Percentiles rank a stretch among this genome's conserved stretches.
phyloP scores from a whole-genome alignment of 2,888 invertebrate genomes.

The Pedicia rivosa region DNA sequence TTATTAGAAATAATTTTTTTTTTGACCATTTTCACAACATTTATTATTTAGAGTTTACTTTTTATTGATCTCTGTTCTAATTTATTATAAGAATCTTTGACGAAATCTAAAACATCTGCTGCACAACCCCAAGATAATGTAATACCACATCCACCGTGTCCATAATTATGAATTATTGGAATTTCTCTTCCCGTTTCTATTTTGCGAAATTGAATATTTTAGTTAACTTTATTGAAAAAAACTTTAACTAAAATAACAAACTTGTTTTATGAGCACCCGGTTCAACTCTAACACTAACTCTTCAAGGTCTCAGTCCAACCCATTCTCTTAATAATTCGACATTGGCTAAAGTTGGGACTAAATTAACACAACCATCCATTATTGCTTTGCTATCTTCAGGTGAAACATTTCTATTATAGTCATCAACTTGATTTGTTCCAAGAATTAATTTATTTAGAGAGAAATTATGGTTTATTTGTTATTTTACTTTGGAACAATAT shows the following conservation, averaged over 20 bases:
- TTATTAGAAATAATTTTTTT: no score
- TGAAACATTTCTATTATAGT: constrained; percentile 39
- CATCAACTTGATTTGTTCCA: constrained; percentile 53
- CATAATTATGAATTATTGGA: constrained; percentile 62
- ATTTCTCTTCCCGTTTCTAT: constrained; percentile 24
- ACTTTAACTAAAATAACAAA: no score
- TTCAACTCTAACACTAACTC: constrained; percentile 47
- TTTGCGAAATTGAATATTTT: no score
- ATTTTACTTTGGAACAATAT: constrained; percentile 72
- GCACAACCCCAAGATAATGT: constrained; percentile 73
- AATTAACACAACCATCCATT: constrained; percentile 39
- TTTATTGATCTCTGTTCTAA: no score
- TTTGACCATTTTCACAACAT: no score
- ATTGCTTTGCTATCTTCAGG: constrained; percentile 43
- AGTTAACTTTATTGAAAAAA: no score
- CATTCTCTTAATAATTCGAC: constrained; percentile 40
- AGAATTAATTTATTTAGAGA: constrained; percentile 43
- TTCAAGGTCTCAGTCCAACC: constrained; percentile 60
- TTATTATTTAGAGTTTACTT: no score
- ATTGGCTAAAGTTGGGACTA: constrained; percentile 43
- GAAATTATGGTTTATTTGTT: no score
- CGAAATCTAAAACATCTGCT: constrained; percentile 41
- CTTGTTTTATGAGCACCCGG: constrained; percentile 29
- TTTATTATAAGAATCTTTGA: no score
- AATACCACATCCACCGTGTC: constrained; percentile 71